Evolutionary conservation across 2,888 invertebrate genomes (phyloP).

Genomic region (Brachycybe producta): DNA sequence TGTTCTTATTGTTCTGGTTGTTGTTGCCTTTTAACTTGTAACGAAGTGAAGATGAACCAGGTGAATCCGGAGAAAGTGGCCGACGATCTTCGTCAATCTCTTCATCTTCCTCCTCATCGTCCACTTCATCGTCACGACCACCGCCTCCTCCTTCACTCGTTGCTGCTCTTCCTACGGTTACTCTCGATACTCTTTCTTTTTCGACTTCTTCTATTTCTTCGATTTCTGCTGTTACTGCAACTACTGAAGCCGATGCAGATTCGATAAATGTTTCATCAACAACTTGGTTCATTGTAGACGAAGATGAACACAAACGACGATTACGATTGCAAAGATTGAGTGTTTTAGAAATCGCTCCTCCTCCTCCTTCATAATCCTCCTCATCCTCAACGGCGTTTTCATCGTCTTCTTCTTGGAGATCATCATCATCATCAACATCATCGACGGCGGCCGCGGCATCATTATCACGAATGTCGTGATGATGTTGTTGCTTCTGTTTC

Average conservation of each 20-base stretch:
- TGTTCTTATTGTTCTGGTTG: background rate
- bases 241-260: too few species aligned
- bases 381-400: too few species aligned
- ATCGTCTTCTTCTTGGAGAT: too few species aligned
- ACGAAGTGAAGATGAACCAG: background rate
- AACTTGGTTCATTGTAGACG: too few species aligned
- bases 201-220: too few species aligned
- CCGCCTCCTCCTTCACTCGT: background rate
- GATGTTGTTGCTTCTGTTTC: slow-evolving; percentile 17
- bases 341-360: too few species aligned
- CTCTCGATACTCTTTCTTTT: background rate
- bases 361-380: too few species aligned
- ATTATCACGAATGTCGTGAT: slow-evolving; percentile 13
- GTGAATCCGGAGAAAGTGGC: background rate
- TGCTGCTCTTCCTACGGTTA: background rate
- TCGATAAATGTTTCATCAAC: too few species aligned
- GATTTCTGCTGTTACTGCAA: too few species aligned
- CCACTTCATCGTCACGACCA: background rate
- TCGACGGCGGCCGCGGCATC: background rate
- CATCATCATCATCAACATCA: too few species aligned
- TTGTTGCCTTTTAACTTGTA: background rate
- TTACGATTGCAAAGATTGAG: too few species aligned
- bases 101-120: slow-evolving; percentile 20
- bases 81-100: slow-evolving; percentile 17
- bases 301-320: too few species aligned